These are phyloP conservation scores for Phyllotis vaccarum DNA, from an alignment of 2,797 vertebrate genomes.

Conservation along the genomic window DNA sequence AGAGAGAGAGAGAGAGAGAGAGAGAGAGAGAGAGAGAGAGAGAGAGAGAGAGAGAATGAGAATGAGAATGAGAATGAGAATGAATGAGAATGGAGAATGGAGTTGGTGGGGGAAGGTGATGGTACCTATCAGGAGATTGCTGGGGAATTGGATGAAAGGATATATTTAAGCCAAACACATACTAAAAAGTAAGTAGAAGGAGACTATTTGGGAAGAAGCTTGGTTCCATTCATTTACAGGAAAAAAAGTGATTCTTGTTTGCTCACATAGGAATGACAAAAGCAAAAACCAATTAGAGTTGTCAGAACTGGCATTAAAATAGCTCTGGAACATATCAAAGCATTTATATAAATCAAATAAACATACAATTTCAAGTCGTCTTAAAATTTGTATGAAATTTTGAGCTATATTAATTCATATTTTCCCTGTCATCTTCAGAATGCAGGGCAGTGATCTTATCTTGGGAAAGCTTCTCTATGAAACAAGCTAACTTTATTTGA, in stretches of 20 bases:
- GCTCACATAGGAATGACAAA: background rate
- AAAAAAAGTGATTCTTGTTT: background rate
- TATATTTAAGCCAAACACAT: background rate
- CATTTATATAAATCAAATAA: background rate
- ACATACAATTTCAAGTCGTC: background rate
- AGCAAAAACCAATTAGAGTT: background rate
- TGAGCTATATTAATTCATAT: background rate
- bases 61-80: background rate
- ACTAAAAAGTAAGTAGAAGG: background rate
- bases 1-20: accelerated
- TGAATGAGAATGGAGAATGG: accelerated
- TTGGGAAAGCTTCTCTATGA: background rate
- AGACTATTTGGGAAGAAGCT: background rate
- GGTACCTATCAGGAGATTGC: background rate
- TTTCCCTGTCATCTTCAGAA: background rate
- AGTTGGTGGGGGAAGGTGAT: background rate
- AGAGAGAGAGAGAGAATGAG: background rate
- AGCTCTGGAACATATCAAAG: background rate
- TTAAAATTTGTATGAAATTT: background rate
- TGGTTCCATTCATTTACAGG: background rate
- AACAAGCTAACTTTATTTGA: background rate
- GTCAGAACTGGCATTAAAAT: background rate
- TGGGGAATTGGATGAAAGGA: background rate
- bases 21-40: accelerated
- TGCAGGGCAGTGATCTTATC: background rate